Evolutionary conservation across 2,888 invertebrate genomes (phyloP).

Genomic region (Parapristionchus giblindavisi): DNA sequence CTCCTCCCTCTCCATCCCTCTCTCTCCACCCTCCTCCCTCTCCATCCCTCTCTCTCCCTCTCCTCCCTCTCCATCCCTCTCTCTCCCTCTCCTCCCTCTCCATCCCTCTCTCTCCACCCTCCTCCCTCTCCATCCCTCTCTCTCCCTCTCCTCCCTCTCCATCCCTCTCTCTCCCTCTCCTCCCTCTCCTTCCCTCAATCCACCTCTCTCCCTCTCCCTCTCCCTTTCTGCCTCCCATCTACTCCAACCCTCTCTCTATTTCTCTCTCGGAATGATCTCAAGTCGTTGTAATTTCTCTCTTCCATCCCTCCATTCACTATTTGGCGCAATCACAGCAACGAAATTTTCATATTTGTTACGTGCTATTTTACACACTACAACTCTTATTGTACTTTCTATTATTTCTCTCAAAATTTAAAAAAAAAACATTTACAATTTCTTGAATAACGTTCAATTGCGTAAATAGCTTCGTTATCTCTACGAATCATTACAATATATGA

Average conservation of each 20-base stretch:
- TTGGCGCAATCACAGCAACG: too few relatives aligned
- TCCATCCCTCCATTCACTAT: too few relatives aligned
- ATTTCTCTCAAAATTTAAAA: too few relatives aligned
- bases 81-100: background rate
- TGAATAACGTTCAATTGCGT: too few relatives aligned
- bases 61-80: conserved; percentile 17
- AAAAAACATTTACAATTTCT: too few relatives aligned
- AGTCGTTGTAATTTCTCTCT: too few relatives aligned
- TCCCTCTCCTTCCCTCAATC: background rate
- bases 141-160: conserved; percentile 15
- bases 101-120: background rate
- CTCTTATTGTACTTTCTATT: too few relatives aligned
- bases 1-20: conserved; percentile 16
- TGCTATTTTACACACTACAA: too few relatives aligned
- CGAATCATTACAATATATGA: too few relatives aligned
- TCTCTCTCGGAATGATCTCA: conserved; percentile 10
- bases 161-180: conserved; percentile 21
- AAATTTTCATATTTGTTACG: too few relatives aligned
- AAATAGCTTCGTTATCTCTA: too few relatives aligned
- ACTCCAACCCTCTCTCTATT: background rate
- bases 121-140: background rate
- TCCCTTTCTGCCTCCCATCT: background rate
- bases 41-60: background rate
- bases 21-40: background rate
- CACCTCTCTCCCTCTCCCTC: background rate